Percentiles rank a stretch among this genome's conserved stretches.
Evolutionary conservation across 2,888 invertebrate genomes (phyloP).

Genomic region (Trachelus troglodyta): DNA sequence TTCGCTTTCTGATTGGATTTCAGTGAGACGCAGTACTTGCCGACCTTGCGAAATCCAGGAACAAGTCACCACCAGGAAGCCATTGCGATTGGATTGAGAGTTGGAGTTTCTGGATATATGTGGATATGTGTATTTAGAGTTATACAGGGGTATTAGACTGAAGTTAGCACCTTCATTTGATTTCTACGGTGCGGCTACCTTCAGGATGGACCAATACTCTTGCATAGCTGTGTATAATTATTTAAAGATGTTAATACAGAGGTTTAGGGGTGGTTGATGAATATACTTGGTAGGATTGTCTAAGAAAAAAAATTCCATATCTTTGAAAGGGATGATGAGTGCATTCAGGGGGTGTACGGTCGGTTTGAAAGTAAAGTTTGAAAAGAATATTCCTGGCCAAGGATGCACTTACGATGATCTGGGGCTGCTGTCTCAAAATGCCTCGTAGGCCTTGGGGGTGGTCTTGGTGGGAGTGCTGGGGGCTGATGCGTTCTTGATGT

Average conservation of each 20-base stretch:
- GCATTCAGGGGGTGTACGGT: background rate
- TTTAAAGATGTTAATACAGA: background rate
- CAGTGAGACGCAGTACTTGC: background rate
- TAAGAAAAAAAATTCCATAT: background rate
- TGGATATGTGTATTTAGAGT: background rate
- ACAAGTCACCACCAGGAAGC: background rate
- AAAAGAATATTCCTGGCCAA: background rate
- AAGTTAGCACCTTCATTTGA: background rate
- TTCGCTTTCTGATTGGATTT: background rate
- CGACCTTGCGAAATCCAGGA: background rate
- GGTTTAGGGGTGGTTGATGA: background rate
- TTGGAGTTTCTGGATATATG: background rate
- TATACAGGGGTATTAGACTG: background rate
- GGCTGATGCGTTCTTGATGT: slow-evolving; percentile 60
- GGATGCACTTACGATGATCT: slow-evolving; percentile 52
- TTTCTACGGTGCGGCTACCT: background rate
- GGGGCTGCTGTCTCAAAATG: slow-evolving; percentile 53
- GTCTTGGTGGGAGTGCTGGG: slow-evolving; percentile 61
- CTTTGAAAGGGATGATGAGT: background rate
- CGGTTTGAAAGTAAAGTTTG: background rate
- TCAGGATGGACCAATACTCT: background rate
- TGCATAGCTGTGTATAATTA: background rate
- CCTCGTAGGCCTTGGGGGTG: slow-evolving; percentile 60
- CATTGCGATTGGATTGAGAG: background rate
- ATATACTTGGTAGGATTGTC: background rate